Evolutionary conservation across 2,113 vertebrate genomes (phyloP), one percentile per base, ranked within the genome.

Genomic region (Myrmecobius fasciatus): DNA sequence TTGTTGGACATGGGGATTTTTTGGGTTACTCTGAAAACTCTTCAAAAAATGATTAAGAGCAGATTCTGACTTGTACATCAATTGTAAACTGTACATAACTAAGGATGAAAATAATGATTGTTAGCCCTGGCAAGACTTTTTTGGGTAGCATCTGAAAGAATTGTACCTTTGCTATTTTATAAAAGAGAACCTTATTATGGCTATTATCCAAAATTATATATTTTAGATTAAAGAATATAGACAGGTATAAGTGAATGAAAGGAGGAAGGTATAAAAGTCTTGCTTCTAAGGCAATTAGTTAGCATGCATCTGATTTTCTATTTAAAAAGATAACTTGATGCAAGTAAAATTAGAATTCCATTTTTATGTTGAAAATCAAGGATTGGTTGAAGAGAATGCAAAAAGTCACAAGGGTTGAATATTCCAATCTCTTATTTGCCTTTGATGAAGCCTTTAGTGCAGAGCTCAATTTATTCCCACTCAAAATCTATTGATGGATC

Each of bases 101-200:
- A 26, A 95, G 83, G 89, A 53, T 97, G 94, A 94, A 97, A 98
- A 94, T 67, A 54, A 75, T 91, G 54, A 96, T n/a, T 95, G 2
- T 96, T 83, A 49, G 97, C 97, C 97, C 97, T 96, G 92, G 97
- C 95, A 92, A 95, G 92, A 47, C 92, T 96, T 89, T 97, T 98
- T 96, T 97, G 96, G 83, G 96, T 97, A 98, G 97, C 60, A 94
- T 96, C 95, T 95, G 95, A 97, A 98, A 98, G 97, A 97, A 95
- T 93, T 95, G 83, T 94, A 92, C 92, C 93, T 95, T 93, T 96
- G 89, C 67, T 54, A 96, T 97, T 96, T 96, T 97, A 95, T 96
- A n/a, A 28, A 31, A 10, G 11, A 31, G 20, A n/a, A n/a, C 4
- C 14, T 75, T 98, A 96, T 94, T 60, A 93, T 93, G 56, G 31